Base-by-base conservation (phyloP, 2,113 vertebrate species). In the Corythornis cristatus region DNA sequence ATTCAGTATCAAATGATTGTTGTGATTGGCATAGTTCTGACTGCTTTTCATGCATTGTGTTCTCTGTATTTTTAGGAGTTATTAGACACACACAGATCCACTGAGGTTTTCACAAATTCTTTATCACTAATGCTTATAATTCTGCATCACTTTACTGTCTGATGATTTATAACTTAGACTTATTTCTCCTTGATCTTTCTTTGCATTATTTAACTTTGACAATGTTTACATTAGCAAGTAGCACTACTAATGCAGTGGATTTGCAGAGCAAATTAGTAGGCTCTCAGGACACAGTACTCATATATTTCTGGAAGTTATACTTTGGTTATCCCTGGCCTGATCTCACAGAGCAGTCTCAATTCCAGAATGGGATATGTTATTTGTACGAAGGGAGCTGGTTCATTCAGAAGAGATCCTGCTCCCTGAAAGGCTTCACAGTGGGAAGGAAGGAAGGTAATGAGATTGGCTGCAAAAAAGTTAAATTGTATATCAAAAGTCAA, bases 321-420 rank as follows among this genome's bases (percentile, higher is more conserved):
- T 77, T 83, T 8, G 42, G 7, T 65, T 81, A 50, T 16, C 9
- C 57, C 76, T 54, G 23, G 14, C 14, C 15, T 62, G 31, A 58
- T 68, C 9, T 8, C 4, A 8, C 0, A 0, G 42, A 33, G 3
- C 7, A 20, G 11, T 64, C 48, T 9, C 28, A 33, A 16, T 8
- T 51, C 8, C 19, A 42, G 42, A 42, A 37, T 12, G 6, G 40
- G 11, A 33, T 75, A 17, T 8, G 6, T n/a, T 26, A 29, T 29
- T 4, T 53, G 5, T n/a, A 15, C n/a, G 74, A 17, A 48, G 57
- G 28, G 13, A 85, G 5, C 18, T 56, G 25, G 2, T 46, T 65
- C 12, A 8, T 67, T 84, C 51, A 12, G 22, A 16, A 67, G 9
- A 7, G 12, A 40, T 64, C 7, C 17, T 1, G 3, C 6, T 33